Evolutionary conservation across 2,888 invertebrate genomes (phyloP).

Genomic region (Aelia acuminata): DNA sequence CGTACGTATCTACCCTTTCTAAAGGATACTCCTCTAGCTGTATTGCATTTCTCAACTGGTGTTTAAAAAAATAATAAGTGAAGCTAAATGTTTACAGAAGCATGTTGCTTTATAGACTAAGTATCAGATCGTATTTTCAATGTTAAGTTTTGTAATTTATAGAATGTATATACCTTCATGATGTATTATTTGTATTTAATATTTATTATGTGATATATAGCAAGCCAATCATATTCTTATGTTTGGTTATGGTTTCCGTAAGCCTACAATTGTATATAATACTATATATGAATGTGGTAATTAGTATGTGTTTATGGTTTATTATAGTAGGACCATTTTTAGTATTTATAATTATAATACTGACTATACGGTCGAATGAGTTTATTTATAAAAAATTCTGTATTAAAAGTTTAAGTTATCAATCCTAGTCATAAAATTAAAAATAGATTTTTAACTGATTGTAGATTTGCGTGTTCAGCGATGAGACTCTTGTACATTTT

Average conservation of each 20-base stretch:
- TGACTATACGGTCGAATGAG: constrained; percentile 44
- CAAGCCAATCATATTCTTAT: constrained; percentile 61
- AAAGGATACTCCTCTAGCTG: constrained; percentile 27
- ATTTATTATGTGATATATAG: constrained; percentile 61
- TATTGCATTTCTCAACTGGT: constrained; percentile 38
- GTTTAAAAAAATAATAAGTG: constrained; percentile 38
- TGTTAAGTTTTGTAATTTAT: constrained; percentile 59
- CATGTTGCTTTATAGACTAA: constrained; percentile 55
- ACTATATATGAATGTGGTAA: constrained; percentile 51
- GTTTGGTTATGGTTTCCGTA: constrained; percentile 65
- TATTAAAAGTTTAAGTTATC: constrained; percentile 59
- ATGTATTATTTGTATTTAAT: constrained; percentile 53
- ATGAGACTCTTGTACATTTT: constrained; percentile 59
- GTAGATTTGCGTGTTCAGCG: constrained; percentile 57
- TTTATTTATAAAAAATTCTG: constrained; percentile 52
- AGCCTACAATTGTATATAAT: constrained; percentile 63
- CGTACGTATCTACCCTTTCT: constrained; percentile 40
- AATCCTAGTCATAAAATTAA: constrained; percentile 59
- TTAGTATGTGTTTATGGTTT: constrained; percentile 61
- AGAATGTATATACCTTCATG: constrained; percentile 57
- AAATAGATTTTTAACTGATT: constrained; percentile 56
- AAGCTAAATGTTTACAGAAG: constrained; percentile 43
- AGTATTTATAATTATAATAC: constrained; percentile 54
- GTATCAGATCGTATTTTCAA: constrained; percentile 50
- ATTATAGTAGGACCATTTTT: constrained; percentile 56